Evolutionary conservation across 2,797 vertebrate genomes (phyloP), one percentile per base, ranked within the genome.

Genomic region (Sebastes taczanowskii): DNA sequence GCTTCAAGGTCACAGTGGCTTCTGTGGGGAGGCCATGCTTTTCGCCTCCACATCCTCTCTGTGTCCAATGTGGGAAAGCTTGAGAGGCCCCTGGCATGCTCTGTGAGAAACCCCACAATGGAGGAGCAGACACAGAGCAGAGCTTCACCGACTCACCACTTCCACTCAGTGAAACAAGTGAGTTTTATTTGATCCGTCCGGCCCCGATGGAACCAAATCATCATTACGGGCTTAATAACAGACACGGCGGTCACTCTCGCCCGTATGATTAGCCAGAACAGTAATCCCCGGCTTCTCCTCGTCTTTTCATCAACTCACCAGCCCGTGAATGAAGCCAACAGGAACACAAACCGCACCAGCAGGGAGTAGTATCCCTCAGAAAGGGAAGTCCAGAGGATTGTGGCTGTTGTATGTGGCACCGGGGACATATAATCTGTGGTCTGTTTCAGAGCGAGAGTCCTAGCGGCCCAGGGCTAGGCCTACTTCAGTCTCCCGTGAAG

Each of bases 381-480:
- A 94, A 91, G 90, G 93, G 93, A 95, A 93, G 93, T 95, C 91
- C 90, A 91, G 88, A 92, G 90, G 90, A 92, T 93, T 94, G 91
- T 91, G 91, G 93, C 92, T 92, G 90, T 90, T 92, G 89, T 90
- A 90, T 94, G 94, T 94, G 95, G 94, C 90, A 86, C 85, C 53
- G 85, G 84, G 88, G 92, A 95, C 86, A 62, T 93, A 93, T 94
- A 94, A 94, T 95, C 91, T 93, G 93, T 90, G 91, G 94, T 94
- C 87, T 95, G 91, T 93, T 89, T 92, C 55, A 60, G 82, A 83
- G 93, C 82, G 71, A 71, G 83, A 89, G 91, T 88, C 90, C 85
- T 89, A 74, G 84, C 82, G 6, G 91, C 84, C 83, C 75, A 67
- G 87, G 74, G 80, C 87, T 76, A 83, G 91, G 81, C 88, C 84